A percentile compares a stretch with the other conserved stretches of the same genome.
These are phyloP conservation scores for Melinaea marsaeus DNA, from an alignment of 2,888 invertebrate species.

Conservation along the genomic window DNA sequence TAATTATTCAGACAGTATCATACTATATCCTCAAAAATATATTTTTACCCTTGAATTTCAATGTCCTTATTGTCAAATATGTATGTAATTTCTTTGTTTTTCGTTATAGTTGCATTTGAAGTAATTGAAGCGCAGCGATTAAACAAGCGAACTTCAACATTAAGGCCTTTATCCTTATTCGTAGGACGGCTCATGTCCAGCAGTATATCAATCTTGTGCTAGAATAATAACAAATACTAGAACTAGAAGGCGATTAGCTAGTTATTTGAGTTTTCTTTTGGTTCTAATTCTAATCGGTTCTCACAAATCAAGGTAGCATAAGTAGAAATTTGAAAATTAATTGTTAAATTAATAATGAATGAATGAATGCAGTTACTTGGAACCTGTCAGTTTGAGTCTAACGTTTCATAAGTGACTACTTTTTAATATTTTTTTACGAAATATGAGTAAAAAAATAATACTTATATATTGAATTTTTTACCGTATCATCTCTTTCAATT, in stretches of 20 bases:
- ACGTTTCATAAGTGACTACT: too few species aligned
- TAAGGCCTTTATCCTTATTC: slow-evolving; percentile 32
- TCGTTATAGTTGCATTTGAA: background rate
- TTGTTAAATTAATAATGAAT: too few species aligned
- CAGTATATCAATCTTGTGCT: slow-evolving; percentile 39
- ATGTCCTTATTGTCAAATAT: slow-evolving; percentile 33
- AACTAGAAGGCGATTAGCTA: too few species aligned
- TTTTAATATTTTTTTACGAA: background rate
- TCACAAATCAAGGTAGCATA: too few species aligned
- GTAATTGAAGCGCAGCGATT: slow-evolving; percentile 36
- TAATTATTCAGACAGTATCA: too few species aligned
- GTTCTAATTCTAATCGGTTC: too few species aligned
- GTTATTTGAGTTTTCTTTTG: too few species aligned
- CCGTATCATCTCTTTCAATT: slow-evolving; percentile 36
- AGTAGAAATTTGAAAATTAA: too few species aligned
- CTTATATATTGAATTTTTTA: slow-evolving; percentile 20
- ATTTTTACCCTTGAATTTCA: slow-evolving; percentile 39
- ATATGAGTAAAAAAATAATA: background rate
- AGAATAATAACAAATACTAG: slow-evolving; percentile 23
- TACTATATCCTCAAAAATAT: background rate
- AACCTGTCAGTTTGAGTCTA: too few species aligned
- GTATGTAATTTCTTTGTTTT: slow-evolving; percentile 29
- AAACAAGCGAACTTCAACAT: slow-evolving; percentile 33
- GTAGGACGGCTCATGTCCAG: slow-evolving; percentile 41
- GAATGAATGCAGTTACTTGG: too few species aligned